Conservation (phyloP, 1,140 invertebrate species). For the Pseudobourletiella spinata region DNA sequence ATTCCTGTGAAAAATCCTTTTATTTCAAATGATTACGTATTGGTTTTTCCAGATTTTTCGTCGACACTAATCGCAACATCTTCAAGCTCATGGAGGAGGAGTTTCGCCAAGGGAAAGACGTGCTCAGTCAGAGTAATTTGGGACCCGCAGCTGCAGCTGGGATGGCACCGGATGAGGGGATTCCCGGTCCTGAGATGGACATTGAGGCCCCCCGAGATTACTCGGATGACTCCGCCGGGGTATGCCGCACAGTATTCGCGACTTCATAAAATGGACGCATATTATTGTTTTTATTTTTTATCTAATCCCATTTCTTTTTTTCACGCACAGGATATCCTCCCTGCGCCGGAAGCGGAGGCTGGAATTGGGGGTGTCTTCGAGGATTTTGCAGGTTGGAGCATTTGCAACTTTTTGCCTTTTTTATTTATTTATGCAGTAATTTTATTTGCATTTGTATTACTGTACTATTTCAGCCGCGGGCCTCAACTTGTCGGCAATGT, state of each 20-base stretch:
- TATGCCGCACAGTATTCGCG: too few relatives aligned
- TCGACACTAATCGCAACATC: constrained; percentile 14
- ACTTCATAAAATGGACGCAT: too few relatives aligned
- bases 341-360: not conserved
- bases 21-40: not conserved
- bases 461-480: not conserved
- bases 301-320: too few relatives aligned
- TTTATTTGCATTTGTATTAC: not conserved
- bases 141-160: not conserved
- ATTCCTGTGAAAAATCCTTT: not conserved
- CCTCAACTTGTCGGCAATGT: not conserved
- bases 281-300: not conserved
- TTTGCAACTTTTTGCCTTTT: not conserved
- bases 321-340: too few relatives aligned
- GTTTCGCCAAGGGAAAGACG: constrained; percentile 4
- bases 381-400: not conserved
- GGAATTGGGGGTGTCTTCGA: not conserved
- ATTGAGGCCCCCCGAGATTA: constrained; percentile 1
- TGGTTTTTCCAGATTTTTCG: constrained; percentile 2
- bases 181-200: not conserved
- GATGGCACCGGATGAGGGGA: not conserved
- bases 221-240: not conserved
- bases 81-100: constrained; percentile 1
- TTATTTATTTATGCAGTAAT: not conserved
- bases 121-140: not conserved